Evolutionary conservation across 2,113 vertebrate genomes (phyloP), one percentile per base, ranked within the genome.

Genomic region (Amia ocellicauda): DNA sequence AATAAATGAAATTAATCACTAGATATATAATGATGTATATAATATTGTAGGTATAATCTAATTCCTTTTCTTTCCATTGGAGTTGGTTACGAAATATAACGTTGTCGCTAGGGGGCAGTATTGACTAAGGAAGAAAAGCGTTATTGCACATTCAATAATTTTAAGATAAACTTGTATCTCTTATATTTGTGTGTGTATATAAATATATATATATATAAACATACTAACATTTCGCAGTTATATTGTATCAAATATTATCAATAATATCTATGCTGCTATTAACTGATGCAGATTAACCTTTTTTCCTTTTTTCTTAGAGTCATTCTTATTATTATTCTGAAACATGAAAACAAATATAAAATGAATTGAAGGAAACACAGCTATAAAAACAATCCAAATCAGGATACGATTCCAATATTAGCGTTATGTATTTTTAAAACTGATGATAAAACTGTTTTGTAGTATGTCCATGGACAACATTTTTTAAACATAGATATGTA

Each of bases 61-160:
- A n/a, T n/a, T n/a, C n/a, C n/a, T n/a, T n/a, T n/a, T n/a, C n/a
- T n/a, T n/a, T n/a, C n/a, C n/a, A n/a, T n/a, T n/a, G n/a, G n/a
- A n/a, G n/a, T n/a, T n/a, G n/a, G n/a, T n/a, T n/a, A n/a, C n/a
- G n/a, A n/a, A n/a, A n/a, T n/a, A n/a, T n/a, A n/a, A 4, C 16
- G 13, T n/a, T 16, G 16, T n/a, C 64, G 47, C 64, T 66, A 66
- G 64, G 31, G 57, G 64, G 40, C 64, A 66, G 64, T 40, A 42
- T 60, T 66, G 47, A 50, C 64, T 60, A 66, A 66, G 31, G 40
- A 42, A 50, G 29, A 36, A 23, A 16, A 17, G 41, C 53, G 40
- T 3, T n/a, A 7, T 57, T 42, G 36, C 50, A 23, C 22, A 16
- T 27, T 9, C n/a, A 24, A 28, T 53, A 43, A 42, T 24, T 2